Percentiles rank a stretch among this genome's conserved stretches.
phyloP scores from a whole-genome alignment of 2,113 vertebrate genomes.

The Nothocercus julius region DNA sequence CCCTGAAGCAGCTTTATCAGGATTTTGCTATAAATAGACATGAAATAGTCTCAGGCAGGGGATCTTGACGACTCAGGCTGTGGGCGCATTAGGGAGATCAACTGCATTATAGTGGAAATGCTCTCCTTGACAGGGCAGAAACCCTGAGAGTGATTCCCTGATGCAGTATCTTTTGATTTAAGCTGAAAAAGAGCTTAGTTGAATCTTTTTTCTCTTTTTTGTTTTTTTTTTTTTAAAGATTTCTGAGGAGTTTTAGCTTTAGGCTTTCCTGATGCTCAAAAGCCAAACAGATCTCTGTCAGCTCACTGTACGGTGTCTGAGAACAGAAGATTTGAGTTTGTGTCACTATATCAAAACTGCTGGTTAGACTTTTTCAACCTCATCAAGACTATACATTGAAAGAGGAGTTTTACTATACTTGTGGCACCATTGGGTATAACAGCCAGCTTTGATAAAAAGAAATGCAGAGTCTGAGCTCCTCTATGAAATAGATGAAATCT shows the following conservation, averaged over 20 bases:
- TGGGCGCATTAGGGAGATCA: not conserved
- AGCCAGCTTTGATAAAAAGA: not conserved
- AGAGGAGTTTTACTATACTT: not conserved
- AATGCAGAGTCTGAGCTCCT: not conserved
- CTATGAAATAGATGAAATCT: not conserved
- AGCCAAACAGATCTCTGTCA: not conserved
- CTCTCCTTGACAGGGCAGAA: not conserved
- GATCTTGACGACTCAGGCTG: not conserved
- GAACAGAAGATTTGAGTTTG: not conserved
- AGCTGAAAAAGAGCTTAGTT: not conserved
- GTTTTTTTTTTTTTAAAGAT: not conserved
- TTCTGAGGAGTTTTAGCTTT: not conserved
- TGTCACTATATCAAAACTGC: not conserved
- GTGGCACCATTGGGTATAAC: not conserved
- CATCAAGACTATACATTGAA: not conserved
- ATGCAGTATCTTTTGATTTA: not conserved
- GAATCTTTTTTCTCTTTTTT: no score
- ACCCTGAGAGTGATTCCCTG: not conserved
- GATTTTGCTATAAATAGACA: not conserved
- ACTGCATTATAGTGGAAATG: not conserved
- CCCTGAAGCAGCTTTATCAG: not conserved
- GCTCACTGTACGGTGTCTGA: not conserved
- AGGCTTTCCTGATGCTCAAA: not conserved
- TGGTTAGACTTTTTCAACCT: not conserved
- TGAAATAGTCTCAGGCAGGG: not conserved